A percentile compares a stretch with the other conserved stretches of the same genome.
Evolutionary conservation across 2,797 vertebrate species (phyloP).

Genomic region (Aldrovandia affinis): DNA sequence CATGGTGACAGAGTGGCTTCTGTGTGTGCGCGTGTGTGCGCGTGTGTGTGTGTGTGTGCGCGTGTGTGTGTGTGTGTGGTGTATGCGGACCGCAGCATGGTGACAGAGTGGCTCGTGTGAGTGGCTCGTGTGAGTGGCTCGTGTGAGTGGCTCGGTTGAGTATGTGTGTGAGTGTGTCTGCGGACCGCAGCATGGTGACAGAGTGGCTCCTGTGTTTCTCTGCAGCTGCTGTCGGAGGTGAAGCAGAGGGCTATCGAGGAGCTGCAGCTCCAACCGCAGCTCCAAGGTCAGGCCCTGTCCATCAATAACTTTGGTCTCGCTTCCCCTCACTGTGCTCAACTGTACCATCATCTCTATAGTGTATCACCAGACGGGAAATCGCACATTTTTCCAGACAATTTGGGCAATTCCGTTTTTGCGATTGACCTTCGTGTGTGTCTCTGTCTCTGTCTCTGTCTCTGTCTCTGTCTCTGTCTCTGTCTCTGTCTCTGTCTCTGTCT

Average conservation of each 20-base stretch:
- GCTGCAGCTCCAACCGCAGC: conserved; percentile 70
- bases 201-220: conserved; percentile 32
- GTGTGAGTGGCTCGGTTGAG: conserved; percentile 21
- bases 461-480: not conserved
- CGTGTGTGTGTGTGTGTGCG: conserved; percentile 8
- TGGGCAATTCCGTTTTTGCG: not conserved
- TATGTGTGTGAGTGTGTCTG: conserved; percentile 23
- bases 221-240: conserved; percentile 85
- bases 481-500: not conserved
- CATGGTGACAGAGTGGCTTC: not conserved
- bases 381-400: not conserved
- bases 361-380: not conserved
- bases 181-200: not conserved
- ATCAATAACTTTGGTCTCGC: not conserved
- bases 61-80: not conserved
- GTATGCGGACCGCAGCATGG: no score
- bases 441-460: not conserved
- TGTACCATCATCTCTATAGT: no score
- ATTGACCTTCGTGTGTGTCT: not conserved
- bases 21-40: not conserved
- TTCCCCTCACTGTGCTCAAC: no score
- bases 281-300: conserved; percentile 51
- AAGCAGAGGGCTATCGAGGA: conserved; percentile 84
- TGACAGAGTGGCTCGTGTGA: not conserved
- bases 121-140: not conserved